Evolutionary conservation across 2,113 vertebrate genomes (phyloP), one percentile per base, ranked within the genome.

Genomic region (Campylomormyrus tamandua): DNA sequence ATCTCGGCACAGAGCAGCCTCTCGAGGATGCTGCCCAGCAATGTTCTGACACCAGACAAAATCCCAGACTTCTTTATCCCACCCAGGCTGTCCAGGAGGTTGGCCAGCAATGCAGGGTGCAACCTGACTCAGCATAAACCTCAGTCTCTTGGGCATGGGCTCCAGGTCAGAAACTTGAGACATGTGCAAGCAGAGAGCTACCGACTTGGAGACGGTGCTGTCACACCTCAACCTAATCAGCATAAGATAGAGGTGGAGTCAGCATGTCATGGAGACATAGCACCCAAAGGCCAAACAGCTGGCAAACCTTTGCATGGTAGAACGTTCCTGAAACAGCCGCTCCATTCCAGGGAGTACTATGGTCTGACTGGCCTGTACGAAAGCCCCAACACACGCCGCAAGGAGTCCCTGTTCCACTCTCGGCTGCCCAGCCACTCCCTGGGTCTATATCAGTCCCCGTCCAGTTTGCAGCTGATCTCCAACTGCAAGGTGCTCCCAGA

Each of bases 51-150:
- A 2, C 96, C 95, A 19, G 95, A 96, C 35, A 95, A 93, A 83
- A 96, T 96, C 39, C 96, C 96, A 0, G 95, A 96, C 42, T 96
- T 96, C 90, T 96, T 93, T 83, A 91, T 96, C 31, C 96, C 96
- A 5, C 96, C 96, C 0, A 91, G 91, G 46, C 94, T 96, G 19
- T 94, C 91, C 89, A 92, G 89, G 86, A 89, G 85, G 66, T 84
- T 83, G 9, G 35, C 53, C 49, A 56, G 56, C 50, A 90, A 91
- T 83, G 62, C 31, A 0, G 91, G 92, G 10, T 91, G 58, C 66
- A 84, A 85, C 62, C 62, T 19, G 31, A 50, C 45, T 87, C 90
- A 86, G 80, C 85, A 45, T 21, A 62, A 74, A 85, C 53, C 8
- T 13, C 31, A 86, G 39, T 77, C 46, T 15, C 52, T 52, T 53